phyloP scores from a whole-genome alignment of 2,888 invertebrate species.

The Actias luna region DNA sequence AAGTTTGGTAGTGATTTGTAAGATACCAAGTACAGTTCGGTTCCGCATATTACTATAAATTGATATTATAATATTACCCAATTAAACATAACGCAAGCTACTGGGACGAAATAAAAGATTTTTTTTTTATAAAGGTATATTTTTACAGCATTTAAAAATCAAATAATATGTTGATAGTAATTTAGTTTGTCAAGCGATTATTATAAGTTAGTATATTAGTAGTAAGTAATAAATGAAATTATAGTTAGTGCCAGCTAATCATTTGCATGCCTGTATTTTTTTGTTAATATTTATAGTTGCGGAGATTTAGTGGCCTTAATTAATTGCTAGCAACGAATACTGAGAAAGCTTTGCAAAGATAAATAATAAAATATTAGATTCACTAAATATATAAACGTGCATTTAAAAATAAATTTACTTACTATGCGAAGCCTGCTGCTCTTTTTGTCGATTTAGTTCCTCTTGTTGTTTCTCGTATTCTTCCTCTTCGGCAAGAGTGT shows the following conservation, averaged over 20 bases:
- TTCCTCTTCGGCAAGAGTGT: constrained; percentile 70
- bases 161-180: neutral
- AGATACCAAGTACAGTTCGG: no score
- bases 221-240: neutral
- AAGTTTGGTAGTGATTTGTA: no score
- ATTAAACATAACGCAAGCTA: constrained; percentile 24
- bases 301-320: neutral
- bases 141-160: constrained; percentile 21
- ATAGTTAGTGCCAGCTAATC: neutral
- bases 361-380: neutral
- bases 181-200: neutral
- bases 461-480: constrained; percentile 71
- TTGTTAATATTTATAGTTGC: neutral
- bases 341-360: neutral
- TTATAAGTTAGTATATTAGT: constrained; percentile 4
- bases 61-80: constrained; percentile 9
- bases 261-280: neutral
- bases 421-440: constrained; percentile 64
- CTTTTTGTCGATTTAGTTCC: constrained; percentile 58
- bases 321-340: neutral
- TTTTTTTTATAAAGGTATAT: constrained; percentile 42
- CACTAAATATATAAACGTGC: neutral
- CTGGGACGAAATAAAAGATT: constrained; percentile 55
- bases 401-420: constrained; percentile 38
- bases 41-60: no score